Evolutionary conservation across 2,888 invertebrate species (phyloP).

Genomic region (Adelphocoris suturalis): DNA sequence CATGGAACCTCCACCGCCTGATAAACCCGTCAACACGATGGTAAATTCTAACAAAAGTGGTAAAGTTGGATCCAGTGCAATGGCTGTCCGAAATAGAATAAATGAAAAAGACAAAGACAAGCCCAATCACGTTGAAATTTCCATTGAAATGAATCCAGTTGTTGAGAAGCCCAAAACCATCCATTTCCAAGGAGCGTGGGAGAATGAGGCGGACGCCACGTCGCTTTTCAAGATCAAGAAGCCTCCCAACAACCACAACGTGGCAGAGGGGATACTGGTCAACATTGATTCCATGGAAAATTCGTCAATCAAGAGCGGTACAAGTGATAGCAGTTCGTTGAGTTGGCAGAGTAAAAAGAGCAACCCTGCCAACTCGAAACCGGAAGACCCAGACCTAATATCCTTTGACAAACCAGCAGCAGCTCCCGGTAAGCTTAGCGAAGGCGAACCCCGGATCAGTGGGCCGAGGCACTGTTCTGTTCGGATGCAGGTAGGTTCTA

Average conservation of each 20-base stretch:
- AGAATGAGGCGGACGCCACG: conserved; percentile 48
- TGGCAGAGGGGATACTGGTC: conserved; percentile 75
- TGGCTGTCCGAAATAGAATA: conserved; percentile 55
- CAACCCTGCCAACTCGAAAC: conserved; percentile 46
- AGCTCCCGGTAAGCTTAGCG: conserved; percentile 37
- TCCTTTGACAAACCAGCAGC: conserved; percentile 71
- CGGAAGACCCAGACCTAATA: conserved; percentile 72
- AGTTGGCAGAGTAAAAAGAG: conserved; percentile 70
- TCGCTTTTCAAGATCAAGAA: conserved; percentile 61
- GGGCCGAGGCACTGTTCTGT: conserved; percentile 89
- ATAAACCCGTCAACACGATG: conserved; percentile 42
- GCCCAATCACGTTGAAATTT: conserved; percentile 62
- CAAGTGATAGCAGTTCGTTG: conserved; percentile 66
- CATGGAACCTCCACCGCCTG: conserved; percentile 63
- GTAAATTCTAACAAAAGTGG: conserved; percentile 42
- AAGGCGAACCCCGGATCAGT: conserved; percentile 23
- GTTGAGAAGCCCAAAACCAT: conserved; percentile 65
- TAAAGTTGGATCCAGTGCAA: conserved; percentile 55
- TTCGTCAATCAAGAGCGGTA: conserved; percentile 64
- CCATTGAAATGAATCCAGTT: conserved; percentile 59
- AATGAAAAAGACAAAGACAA: conserved; percentile 62
- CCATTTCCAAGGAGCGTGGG: conserved; percentile 58
- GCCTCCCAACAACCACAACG: conserved; percentile 46
- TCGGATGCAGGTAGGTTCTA: conserved; percentile 87
- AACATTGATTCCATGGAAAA: conserved; percentile 73